Conservation (phyloP, 2,797 vertebrate genomes). For the Ceyx erithaca region DNA sequence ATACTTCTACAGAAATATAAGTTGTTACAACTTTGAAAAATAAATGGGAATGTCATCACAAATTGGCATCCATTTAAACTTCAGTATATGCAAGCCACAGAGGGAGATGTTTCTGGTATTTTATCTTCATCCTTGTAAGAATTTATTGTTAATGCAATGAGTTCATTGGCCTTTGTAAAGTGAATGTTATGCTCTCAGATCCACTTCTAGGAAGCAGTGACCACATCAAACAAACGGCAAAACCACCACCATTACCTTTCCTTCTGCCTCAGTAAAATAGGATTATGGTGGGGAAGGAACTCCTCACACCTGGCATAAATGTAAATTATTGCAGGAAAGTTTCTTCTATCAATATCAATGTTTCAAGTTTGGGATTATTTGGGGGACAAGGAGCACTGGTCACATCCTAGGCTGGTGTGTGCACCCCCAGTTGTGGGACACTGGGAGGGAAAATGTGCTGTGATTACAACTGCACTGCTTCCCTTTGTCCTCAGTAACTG, state of each 20-base stretch:
- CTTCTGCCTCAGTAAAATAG: neutral
- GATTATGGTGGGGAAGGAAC: neutral
- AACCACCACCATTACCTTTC: neutral
- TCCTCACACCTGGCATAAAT: neutral
- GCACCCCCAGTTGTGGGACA: rapidly evolving
- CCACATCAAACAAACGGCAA: neutral
- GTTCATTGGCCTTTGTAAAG: neutral
- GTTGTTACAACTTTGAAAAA: neutral
- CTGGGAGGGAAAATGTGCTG: rapidly evolving
- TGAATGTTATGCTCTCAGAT: neutral
- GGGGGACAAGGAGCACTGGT: neutral
- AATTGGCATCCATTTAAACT: conserved; percentile 22
- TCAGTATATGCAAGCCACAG: neutral
- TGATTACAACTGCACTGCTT: rapidly evolving
- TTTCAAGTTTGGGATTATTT: neutral
- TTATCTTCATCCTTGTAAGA: neutral
- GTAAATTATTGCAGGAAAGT: neutral
- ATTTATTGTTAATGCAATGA: neutral
- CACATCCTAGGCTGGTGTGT: neutral
- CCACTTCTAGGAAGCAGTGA: neutral
- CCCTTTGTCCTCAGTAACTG: neutral
- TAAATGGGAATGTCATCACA: conserved; percentile 5
- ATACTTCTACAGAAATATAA: neutral
- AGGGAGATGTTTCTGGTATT: neutral
- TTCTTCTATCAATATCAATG: neutral